A percentile compares a stretch with the other conserved stretches of the same genome.
Evolutionary conservation across 2,797 vertebrate species (phyloP).

Genomic region (Alauda arvensis): DNA sequence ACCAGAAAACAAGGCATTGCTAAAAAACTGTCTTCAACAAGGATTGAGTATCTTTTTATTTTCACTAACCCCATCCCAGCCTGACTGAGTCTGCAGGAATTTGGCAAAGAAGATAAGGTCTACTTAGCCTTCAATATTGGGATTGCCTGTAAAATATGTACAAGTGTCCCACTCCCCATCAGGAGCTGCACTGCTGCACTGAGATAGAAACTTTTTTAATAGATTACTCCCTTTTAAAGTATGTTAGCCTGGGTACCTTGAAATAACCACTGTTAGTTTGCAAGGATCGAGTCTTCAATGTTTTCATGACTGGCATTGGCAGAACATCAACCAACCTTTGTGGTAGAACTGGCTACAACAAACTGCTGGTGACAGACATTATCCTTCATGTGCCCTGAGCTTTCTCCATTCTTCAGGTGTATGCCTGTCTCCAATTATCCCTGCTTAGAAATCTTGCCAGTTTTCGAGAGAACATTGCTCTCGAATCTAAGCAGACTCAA

Average conservation of each 20-base stretch:
- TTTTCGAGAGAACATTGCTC: not conserved
- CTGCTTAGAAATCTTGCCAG: not conserved
- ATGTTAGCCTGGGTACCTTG: not conserved
- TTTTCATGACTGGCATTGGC: not conserved
- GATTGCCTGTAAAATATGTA: not conserved
- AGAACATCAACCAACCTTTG: not conserved
- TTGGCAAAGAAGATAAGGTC: not conserved
- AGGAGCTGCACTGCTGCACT: not conserved
- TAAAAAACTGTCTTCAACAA: not conserved
- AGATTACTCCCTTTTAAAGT: not conserved
- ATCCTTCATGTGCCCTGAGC: not conserved
- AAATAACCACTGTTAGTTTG: not conserved
- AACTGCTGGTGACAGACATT: not conserved
- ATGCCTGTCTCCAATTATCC: not conserved
- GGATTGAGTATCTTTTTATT: not conserved
- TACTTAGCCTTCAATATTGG: not conserved
- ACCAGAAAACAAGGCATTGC: not conserved
- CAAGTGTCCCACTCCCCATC: not conserved
- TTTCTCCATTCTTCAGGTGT: not conserved
- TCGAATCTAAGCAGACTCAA: not conserved
- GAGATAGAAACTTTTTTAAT: not conserved
- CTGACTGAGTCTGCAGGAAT: not conserved
- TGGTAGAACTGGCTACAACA: not conserved
- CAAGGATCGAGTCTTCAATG: not conserved
- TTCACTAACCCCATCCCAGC: not conserved